A percentile compares a stretch with the other conserved stretches of the same genome.
phyloP scores from a whole-genome alignment of 2,888 invertebrate species.

The Emmelina monodactyla region DNA sequence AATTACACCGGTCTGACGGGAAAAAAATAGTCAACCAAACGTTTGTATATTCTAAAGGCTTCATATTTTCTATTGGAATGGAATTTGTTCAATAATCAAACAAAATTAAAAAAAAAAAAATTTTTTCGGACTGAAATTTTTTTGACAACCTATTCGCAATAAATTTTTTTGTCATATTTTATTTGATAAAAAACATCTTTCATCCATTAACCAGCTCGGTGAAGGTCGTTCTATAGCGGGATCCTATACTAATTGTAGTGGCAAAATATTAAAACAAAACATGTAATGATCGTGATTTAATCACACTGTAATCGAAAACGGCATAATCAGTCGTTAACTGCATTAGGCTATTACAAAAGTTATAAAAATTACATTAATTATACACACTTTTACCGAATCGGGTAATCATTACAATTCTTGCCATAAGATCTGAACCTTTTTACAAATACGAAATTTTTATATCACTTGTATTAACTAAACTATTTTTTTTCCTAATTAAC shows the following conservation, averaged over 20 bases:
- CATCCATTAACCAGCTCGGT: too few species aligned
- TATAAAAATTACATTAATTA: slow-evolving; percentile 27
- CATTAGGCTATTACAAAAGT: slow-evolving; percentile 27
- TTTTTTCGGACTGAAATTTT: too few species aligned
- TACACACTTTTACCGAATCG: background rate
- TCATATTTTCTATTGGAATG: too few species aligned
- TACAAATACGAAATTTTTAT: background rate
- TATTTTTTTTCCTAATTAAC: background rate
- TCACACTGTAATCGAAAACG: slow-evolving; percentile 35
- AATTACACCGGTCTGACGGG: too few species aligned
- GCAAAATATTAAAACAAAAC: slow-evolving; percentile 18
- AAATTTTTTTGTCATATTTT: too few species aligned
- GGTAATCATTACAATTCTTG: background rate
- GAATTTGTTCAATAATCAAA: too few species aligned
- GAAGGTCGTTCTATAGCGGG: too few species aligned
- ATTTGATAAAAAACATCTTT: too few species aligned
- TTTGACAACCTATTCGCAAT: too few species aligned
- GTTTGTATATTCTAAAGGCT: too few species aligned
- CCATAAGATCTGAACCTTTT: background rate
- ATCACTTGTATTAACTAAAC: background rate
- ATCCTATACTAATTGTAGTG: background rate
- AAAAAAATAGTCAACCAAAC: too few species aligned
- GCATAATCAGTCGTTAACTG: slow-evolving; percentile 11
- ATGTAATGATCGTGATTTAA: slow-evolving; percentile 53
- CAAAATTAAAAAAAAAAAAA: too few species aligned